Conservation (phyloP, 1,140 invertebrate species). For the Phthorimaea operculella region DNA sequence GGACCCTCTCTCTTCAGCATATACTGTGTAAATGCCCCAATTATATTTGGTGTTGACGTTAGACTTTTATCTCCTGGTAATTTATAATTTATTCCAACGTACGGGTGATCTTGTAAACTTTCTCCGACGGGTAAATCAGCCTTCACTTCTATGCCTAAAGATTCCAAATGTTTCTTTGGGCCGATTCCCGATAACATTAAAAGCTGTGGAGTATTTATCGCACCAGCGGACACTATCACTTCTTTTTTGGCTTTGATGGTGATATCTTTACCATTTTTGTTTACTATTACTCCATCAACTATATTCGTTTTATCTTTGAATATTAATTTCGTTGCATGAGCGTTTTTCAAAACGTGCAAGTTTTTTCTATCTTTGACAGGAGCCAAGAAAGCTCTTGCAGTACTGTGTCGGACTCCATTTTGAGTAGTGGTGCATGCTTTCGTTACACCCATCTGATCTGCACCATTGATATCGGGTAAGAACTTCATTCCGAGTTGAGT, state of each 20-base stretch:
- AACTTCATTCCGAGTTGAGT: slow-evolving; percentile 76
- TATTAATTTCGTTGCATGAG: slow-evolving; percentile 72
- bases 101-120: slow-evolving; percentile 74
- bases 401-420: slow-evolving; percentile 57
- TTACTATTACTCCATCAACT: slow-evolving; percentile 71
- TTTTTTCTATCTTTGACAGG: slow-evolving; percentile 70
- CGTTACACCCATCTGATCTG: slow-evolving; percentile 55
- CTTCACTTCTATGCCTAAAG: slow-evolving; percentile 70
- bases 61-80: slow-evolving; percentile 18
- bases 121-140: slow-evolving; percentile 72
- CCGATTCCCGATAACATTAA: slow-evolving; percentile 82
- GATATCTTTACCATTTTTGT: slow-evolving; percentile 59
- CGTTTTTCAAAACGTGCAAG: slow-evolving; percentile 75
- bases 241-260: slow-evolving; percentile 70
- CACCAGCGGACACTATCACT: slow-evolving; percentile 75
- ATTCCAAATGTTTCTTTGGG: slow-evolving; percentile 72
- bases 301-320: slow-evolving; percentile 64
- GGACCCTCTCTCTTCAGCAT: slow-evolving; percentile 25
- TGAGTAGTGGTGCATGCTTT: slow-evolving; percentile 48
- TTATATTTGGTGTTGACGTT: slow-evolving; percentile 18
- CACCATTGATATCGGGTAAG: slow-evolving; percentile 68
- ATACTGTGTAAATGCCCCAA: slow-evolving; percentile 17
- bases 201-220: slow-evolving; percentile 76
- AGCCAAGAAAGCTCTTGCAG: slow-evolving; percentile 67
- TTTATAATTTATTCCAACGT: slow-evolving; percentile 30